Percentiles rank a stretch among this genome's conserved stretches.
These are phyloP conservation scores for Temnothorax unifasciatus DNA, from an alignment of 2,888 invertebrate species.

Conservation along the genomic window DNA sequence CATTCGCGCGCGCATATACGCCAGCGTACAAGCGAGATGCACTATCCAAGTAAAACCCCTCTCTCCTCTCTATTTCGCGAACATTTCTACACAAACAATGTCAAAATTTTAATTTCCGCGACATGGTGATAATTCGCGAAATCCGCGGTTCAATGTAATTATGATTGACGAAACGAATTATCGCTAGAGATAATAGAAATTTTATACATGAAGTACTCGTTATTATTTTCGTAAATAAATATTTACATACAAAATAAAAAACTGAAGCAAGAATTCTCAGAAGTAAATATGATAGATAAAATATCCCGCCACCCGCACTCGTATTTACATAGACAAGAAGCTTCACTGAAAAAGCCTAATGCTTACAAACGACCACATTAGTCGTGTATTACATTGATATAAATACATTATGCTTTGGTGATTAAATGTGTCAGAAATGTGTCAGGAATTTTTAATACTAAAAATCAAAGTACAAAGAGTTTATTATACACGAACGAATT, in stretches of 20 bases:
- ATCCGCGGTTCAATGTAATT: background rate
- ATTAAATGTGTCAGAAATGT: background rate
- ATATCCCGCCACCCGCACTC: slow-evolving; percentile 72
- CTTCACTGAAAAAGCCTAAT: slow-evolving; percentile 70
- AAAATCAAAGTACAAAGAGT: background rate
- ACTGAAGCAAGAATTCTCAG: slow-evolving; percentile 62
- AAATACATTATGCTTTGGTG: slow-evolving; percentile 46
- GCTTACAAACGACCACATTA: slow-evolving; percentile 80
- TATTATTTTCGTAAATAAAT: slow-evolving; percentile 15
- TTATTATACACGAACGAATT: background rate
- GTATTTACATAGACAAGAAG: slow-evolving; percentile 76
- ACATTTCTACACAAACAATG: slow-evolving; percentile 21
- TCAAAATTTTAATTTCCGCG: slow-evolving; percentile 5
- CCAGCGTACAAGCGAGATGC: slow-evolving; percentile 17
- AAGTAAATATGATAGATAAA: slow-evolving; percentile 60
- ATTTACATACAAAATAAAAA: slow-evolving; percentile 19
- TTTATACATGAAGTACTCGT: background rate
- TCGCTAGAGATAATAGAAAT: background rate
- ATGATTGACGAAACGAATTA: background rate
- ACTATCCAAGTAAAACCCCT: slow-evolving; percentile 29
- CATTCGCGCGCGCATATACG: slow-evolving; percentile 42
- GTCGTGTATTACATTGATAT: slow-evolving; percentile 54
- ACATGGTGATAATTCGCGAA: slow-evolving; percentile 7
- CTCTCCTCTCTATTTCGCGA: background rate
- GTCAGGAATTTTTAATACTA: background rate